Evolutionary conservation across 2,797 vertebrate species (phyloP), one percentile per base, ranked within the genome.

Genomic region (Euphonia xanthogaster): DNA sequence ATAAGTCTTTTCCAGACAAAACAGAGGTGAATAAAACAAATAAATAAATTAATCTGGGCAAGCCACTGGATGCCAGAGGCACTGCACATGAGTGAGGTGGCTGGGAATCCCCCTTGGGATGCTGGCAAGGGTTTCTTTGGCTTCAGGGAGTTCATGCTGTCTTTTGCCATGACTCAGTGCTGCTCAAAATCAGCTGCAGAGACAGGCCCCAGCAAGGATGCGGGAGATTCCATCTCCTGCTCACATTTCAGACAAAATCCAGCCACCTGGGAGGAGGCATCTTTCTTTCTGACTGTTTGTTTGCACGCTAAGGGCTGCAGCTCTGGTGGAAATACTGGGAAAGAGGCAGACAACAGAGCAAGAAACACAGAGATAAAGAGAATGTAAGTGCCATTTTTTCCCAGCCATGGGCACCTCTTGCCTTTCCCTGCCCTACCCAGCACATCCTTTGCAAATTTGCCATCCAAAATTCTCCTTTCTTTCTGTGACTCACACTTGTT

Each of bases 51-150:
- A 96, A 75, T 14, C 73, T 51, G 62, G 71, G 76, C 83, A 95
- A 93, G 50, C 39, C 72, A 71, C 60, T 2, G 30, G 68, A 88
- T 93, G 66, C 86, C 95, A 88, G 86, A 79, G 53, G 60, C 3
- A 0, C 50, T 72, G 50, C 2, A 45, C 61, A 68, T 58, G 80
- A 92, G 66, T 93, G 87, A 94, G 92, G 93, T 94, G 93, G 75
- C 65, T 95, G 94, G 96, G 94, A 96, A 94, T 94, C 94, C 94
- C 94, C 96, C 86, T 80, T 91, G 88, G 92, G 94, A 94, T 93
- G 78, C 94, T 97, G 95, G 92, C 93, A 96, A 96, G 45, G 1
- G 3, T 76, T 83, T 68, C 57, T 66, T 88, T 90, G 86, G 83
- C 82, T 87, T 88, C 35, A 6, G 82, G 78, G 86, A 88, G 40